These are phyloP conservation scores for Drosophila lini DNA, from an alignment of 1,140 invertebrate species.

Conservation along the genomic window DNA sequence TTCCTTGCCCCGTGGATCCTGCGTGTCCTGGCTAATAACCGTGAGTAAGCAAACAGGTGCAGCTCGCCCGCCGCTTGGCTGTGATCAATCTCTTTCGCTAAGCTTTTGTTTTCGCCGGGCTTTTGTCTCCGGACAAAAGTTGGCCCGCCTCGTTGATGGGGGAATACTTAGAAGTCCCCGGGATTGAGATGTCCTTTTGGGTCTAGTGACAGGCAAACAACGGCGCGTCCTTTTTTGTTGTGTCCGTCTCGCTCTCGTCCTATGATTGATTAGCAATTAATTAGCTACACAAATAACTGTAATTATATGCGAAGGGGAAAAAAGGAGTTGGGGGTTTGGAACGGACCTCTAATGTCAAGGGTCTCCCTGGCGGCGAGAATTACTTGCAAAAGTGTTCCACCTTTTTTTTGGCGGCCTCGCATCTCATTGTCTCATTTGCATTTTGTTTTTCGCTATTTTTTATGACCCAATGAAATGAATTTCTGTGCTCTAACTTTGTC, in stretches of 20 bases:
- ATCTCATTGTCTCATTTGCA: conserved; percentile 72
- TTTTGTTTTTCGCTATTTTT: conserved; percentile 67
- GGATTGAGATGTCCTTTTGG: conserved; percentile 70
- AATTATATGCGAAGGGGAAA: conserved; percentile 70
- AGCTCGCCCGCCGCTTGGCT: conserved; percentile 37
- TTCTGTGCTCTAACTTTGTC: conserved; percentile 61
- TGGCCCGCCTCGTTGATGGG: conserved; percentile 8
- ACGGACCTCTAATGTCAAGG: conserved; percentile 50
- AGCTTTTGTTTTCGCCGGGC: conserved; percentile 80
- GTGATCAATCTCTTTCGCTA: conserved; percentile 81
- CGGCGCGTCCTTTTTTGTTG: conserved; percentile 67
- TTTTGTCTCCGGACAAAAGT: conserved; percentile 70
- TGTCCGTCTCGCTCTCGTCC: conserved; percentile 52
- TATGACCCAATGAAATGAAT: conserved; percentile 78
- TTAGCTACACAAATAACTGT: conserved; percentile 82
- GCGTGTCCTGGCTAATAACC: conserved; percentile 73
- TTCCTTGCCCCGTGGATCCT: conserved; percentile 10
- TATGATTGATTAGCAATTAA: conserved; percentile 83
- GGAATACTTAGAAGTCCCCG: conserved; percentile 72
- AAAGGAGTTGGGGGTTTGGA: neutral
- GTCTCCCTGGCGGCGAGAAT: conserved; percentile 47
- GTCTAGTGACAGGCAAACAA: conserved; percentile 56
- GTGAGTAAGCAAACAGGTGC: conserved; percentile 81
- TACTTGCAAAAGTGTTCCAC: conserved; percentile 69
- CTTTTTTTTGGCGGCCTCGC: conserved; percentile 53